Conservation (phyloP, 2,888 invertebrate species). For the Polietes domitor region DNA sequence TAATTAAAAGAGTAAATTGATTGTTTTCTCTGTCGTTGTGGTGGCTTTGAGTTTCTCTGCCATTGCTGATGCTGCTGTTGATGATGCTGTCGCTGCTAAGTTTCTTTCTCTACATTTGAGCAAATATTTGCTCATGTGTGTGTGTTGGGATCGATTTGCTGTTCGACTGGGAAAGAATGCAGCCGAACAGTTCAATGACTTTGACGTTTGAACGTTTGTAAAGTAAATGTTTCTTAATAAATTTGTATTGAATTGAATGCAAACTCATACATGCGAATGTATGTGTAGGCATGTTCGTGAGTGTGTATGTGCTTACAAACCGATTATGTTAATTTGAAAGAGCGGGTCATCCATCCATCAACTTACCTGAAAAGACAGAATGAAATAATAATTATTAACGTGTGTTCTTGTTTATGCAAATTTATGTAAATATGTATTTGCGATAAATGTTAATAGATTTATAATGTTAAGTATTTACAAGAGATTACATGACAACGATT, state of each 20-base stretch:
- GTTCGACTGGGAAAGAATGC: conserved; percentile 11
- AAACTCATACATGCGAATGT: background rate
- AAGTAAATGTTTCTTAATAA: conserved; percentile 15
- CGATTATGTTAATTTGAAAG: background rate
- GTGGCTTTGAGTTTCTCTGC: background rate
- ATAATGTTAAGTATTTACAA: no score
- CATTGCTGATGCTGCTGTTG: background rate
- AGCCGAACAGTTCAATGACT: conserved; percentile 18
- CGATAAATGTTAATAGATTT: no score
- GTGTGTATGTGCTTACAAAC: background rate
- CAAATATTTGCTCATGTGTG: conserved; percentile 29
- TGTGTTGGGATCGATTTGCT: conserved; percentile 20
- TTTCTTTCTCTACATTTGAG: background rate
- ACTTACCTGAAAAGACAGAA: conserved; percentile 55
- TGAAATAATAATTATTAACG: background rate
- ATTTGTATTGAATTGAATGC: conserved; percentile 7
- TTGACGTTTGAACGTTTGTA: background rate
- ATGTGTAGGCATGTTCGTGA: background rate
- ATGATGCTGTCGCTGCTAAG: background rate
- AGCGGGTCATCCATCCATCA: background rate
- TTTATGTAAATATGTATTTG: no score
- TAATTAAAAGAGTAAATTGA: conserved; percentile 36
- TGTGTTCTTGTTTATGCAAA: no score
- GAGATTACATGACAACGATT: no score
- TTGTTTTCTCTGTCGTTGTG: conserved; percentile 23